Conservation (phyloP, 2,797 vertebrate genomes). For the Sarcophilus harrisii region DNA sequence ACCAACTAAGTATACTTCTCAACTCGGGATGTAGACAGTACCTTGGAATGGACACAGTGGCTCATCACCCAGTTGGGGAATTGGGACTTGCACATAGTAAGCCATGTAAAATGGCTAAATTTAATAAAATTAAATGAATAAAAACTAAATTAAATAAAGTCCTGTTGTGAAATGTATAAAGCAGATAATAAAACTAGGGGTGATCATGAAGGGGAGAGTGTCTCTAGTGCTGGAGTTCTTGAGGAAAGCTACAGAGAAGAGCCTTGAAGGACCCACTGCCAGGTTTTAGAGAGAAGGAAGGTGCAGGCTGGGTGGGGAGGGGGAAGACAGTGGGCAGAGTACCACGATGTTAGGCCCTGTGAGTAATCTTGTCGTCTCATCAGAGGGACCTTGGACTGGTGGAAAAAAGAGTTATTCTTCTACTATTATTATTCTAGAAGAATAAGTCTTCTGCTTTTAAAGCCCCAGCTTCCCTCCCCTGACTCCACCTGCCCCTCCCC, state of each 20-base stretch:
- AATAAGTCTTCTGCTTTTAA: neutral
- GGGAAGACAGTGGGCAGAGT: neutral
- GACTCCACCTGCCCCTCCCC: neutral
- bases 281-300: neutral
- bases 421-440: neutral
- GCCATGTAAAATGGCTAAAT: neutral
- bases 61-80: neutral
- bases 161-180: neutral
- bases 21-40: neutral
- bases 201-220: neutral
- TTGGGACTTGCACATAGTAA: neutral
- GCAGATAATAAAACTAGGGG: neutral
- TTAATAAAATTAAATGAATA: too few species aligned
- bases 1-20: neutral
- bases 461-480: neutral
- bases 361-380: neutral
- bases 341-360: neutral
- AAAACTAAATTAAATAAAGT: neutral
- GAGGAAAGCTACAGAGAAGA: neutral
- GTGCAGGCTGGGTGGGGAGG: neutral
- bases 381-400: neutral
- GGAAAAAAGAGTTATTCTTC: neutral
- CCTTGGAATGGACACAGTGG: neutral
- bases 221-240: neutral
- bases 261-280: neutral